Base-by-base conservation (phyloP, 2,888 invertebrate species). In the Phyto melanocephala region DNA sequence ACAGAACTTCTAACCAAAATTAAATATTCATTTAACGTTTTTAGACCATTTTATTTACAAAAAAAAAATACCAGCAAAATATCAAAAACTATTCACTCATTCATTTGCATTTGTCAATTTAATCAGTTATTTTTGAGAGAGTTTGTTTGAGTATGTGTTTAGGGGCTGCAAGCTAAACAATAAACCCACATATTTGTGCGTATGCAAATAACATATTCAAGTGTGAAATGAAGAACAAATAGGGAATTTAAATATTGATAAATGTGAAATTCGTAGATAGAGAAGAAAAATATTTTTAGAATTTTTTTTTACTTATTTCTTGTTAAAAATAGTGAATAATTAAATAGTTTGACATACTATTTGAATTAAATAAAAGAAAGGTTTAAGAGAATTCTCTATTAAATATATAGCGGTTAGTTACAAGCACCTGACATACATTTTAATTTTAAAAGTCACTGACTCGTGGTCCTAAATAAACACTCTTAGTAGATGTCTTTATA, bases 61-160 rank as follows among this genome's bases (percentile, higher is more conserved):
- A 20, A 13, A 37, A 45, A 37, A 47, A 37, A 37, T 6, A 40
- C 20, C 28, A n/a, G n/a, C 6, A 45, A 42, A 45, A 56, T 15
- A 56, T 56, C 17, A 37, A 37, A 56, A 65, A 65, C 56, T 65
- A 45, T 45, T 56, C 15, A 65, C 35, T 65, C 35, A 68, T 76
- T 65, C 45, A 68, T 76, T 76, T 76, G 50, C 68, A 60, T 68
- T 28, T 5, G 50, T 28, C 40, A 77, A 68, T 42, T 77, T 40
- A 35, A 52, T 68, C 68, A 22, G 10, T 24, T 3, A 24, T 42
- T 11, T 62, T 24, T 42, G 4, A 6, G 7, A 5, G 17, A 7
- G 45, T 7, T 7, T 45, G 45, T 45, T n/a, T 45, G 11, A 0
- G 7, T 47, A 8, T 8, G 45, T 47, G 0, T 20, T 47, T 47